Evolutionary conservation across 2,113 vertebrate species (phyloP), one percentile per base, ranked within the genome.

Genomic region (Ochotona princeps): DNA sequence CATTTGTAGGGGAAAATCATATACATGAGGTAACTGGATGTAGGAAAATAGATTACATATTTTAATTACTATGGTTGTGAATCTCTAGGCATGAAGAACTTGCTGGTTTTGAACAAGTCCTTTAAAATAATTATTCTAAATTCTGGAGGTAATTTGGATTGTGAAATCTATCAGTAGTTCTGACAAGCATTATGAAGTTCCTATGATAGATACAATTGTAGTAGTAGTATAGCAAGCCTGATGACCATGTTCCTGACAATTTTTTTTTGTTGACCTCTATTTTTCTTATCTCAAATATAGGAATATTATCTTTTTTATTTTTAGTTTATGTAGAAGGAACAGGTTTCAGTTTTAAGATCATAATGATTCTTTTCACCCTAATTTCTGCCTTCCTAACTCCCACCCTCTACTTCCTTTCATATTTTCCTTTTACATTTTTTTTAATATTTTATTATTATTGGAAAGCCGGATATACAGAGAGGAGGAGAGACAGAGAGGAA

Each of bases 101-200:
- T 49, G 47, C 60, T 80, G 30, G 17, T 49, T 83, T 25, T 83
- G 54, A 91, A 79, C n/a, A 2, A 67, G 17, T 60, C 20, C 47
- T 30, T 83, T 92, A 63, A 87, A 94, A 69, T 9, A 28, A 2
- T 63, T 94, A 83, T 74, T 87, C 65, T 89, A 57, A 90, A 74
- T 74, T 87, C 73, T 70, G 61, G n/a, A 13, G 32, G 60, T 79
- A 85, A 81, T 73, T 63, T 83, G 44, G 11, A 67, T 44, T 76
- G 74, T 70, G 80, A 83, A 87, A 94, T 49, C 26, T 1, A 70
- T 32, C 60, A 65, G 17, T 70, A 25, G 18, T 5, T 20, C 54
- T 57, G 54, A 5, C 38, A 69, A 3, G 9, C 20, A 80, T 74
- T 92, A 89, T 14, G 47, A 90, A 15, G 67, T 79, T 92, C 72